Evolutionary conservation across 2,888 invertebrate genomes (phyloP).

Genomic region (Tortrix viridana): DNA sequence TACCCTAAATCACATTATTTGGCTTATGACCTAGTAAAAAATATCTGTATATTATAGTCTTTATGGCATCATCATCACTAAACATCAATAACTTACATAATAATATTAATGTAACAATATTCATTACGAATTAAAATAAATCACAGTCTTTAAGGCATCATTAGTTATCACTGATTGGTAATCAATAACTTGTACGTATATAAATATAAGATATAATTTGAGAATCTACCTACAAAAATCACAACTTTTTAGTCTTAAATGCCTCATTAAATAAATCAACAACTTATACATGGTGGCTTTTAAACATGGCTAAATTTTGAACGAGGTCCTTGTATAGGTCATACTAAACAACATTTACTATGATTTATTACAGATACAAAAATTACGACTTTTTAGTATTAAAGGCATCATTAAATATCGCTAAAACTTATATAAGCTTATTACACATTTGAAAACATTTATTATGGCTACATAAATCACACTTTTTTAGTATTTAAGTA

Average conservation of each 20-base stretch:
- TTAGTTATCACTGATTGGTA: constrained; percentile 4
- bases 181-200: neutral
- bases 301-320: no score
- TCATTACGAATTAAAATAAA: constrained; percentile 2
- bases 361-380: no score
- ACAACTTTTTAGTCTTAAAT: constrained; percentile 5
- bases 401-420: no score
- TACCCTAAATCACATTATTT: constrained; percentile 1
- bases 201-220: neutral
- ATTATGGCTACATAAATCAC: no score
- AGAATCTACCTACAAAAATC: neutral
- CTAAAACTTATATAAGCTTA: no score
- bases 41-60: neutral
- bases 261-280: no score
- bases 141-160: constrained; percentile 7
- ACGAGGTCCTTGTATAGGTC: no score
- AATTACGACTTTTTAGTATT: no score
- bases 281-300: no score
- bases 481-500: neutral
- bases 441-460: no score
- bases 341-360: no score
- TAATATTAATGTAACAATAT: constrained; percentile 5
- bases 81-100: constrained; percentile 4
- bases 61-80: constrained; percentile 10
- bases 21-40: constrained; percentile 4